A percentile compares a stretch with the other conserved stretches of the same genome.
These are phyloP conservation scores for Ornithoptera priamus DNA, from an alignment of 2,888 invertebrate genomes.

Conservation along the genomic window DNA sequence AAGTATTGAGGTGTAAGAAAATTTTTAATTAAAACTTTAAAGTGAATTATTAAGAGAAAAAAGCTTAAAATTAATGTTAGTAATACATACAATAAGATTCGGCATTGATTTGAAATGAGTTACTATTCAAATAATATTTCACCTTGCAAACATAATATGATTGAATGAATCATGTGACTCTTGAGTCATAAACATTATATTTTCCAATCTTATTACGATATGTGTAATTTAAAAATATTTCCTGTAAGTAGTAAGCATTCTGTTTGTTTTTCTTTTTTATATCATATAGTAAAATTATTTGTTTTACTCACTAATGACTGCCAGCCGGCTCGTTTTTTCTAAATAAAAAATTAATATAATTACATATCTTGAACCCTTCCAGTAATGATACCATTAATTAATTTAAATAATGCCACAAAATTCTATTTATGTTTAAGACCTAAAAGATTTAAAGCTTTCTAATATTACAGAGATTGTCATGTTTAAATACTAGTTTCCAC, in stretches of 20 bases:
- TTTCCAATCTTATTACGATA: constrained; percentile 1
- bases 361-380: neutral
- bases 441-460: neutral
- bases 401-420: no score
- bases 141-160: constrained; percentile 4
- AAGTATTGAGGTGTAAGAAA: no score
- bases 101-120: neutral
- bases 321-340: constrained; percentile 17
- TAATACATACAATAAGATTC: neutral
- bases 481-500: no score
- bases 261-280: neutral
- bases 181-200: constrained; percentile 15
- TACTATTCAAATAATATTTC: neutral
- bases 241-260: neutral
- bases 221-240: neutral
- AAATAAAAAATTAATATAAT: constrained; percentile 22
- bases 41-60: no score
- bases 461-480: no score
- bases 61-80: no score
- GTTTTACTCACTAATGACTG: constrained; percentile 20
- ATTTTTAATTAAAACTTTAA: no score
- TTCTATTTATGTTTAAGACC: neutral
- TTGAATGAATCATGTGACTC: constrained; percentile 11
- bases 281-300: constrained; percentile 1
- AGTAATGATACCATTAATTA: neutral